Base-by-base conservation (phyloP, 2,113 vertebrate species). In the Amblyopsis rosae region DNA sequence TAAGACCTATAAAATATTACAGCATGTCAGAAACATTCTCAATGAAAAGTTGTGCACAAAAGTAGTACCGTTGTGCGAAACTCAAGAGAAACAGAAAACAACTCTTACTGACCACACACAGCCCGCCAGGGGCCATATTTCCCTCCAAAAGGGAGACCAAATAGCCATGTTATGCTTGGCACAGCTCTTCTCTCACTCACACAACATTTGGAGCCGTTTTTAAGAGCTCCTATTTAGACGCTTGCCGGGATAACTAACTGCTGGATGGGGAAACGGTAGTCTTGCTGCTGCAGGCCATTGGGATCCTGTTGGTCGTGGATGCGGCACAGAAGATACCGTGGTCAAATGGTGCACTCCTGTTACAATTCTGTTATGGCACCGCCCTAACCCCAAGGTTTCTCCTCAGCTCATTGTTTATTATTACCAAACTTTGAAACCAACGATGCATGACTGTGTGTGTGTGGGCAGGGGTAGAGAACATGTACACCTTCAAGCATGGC, bases 1-100 rank as follows among this genome's bases (percentile, higher is more conserved):
- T 92, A 89, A 93, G 92, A 93, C 90, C 92, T 74, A 92, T 90
- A 87, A 88, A 81, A 73, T 75, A 75, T 80, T 74, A 88, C 55
- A 86, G 81, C 86, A 82, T 75, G 71, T 77, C 82, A 88, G 82
- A 82, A 86, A 84, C 64, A 76, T 75, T 82, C 80, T 83, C 75
- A 65, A 86, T 85, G 86, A 73, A 88, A 70, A 75, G 72, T 46
- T 82, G 82, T 87, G 74, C 81, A 88, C 84, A 85, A 63, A 85
- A 76, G 63, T 62, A 80, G 54, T 77, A 59, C 51, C 79, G 75
- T 80, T 79, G 62, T 79, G 73, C 53, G 50, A 76, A 80, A 74
- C 13, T 77, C 67, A 82, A 59, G 26, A 26, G 26, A 72, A 72
- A 48, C 62, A 88, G 76, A 81, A 69, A 80, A 84, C 47, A 62